Conservation (phyloP, 1,140 invertebrate species). For the Scaptodrosophila lebanonensis region DNA sequence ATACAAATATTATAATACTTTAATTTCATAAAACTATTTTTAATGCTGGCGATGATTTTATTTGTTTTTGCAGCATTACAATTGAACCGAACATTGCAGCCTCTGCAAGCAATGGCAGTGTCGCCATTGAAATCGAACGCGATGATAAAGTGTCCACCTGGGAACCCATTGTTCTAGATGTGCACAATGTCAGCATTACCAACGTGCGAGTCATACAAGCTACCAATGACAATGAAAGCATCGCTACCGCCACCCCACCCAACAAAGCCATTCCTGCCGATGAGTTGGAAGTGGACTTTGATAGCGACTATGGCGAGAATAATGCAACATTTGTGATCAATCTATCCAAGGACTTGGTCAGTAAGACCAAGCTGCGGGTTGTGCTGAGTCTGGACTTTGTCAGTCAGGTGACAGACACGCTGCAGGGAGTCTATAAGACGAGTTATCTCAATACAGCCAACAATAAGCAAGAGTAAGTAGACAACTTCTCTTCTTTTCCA, state of each 20-base stretch:
- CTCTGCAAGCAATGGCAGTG: slow-evolving; percentile 61
- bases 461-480: slow-evolving; percentile 82
- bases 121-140: slow-evolving; percentile 61
- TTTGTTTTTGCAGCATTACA: slow-evolving; percentile 51
- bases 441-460: slow-evolving; percentile 82
- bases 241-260: too few species aligned
- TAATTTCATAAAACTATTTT: too few species aligned
- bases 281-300: slow-evolving; percentile 64
- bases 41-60: too few species aligned
- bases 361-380: slow-evolving; percentile 33
- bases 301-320: slow-evolving; percentile 61
- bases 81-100: slow-evolving; percentile 65
- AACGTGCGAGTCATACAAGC: slow-evolving; percentile 63
- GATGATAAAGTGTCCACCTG: slow-evolving; percentile 54
- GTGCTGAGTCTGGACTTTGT: slow-evolving; percentile 81
- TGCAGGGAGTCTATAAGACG: slow-evolving; percentile 89
- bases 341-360: slow-evolving; percentile 31
- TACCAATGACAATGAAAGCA: slow-evolving; percentile 8
- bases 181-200: slow-evolving; percentile 66
- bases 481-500: background rate
- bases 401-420: slow-evolving; percentile 81
- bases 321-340: slow-evolving; percentile 66
- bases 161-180: slow-evolving; percentile 72
- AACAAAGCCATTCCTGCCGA: too few species aligned
- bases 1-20: too few species aligned